Conservation (phyloP, 2,797 vertebrate genomes). For the Argya squamiceps region DNA sequence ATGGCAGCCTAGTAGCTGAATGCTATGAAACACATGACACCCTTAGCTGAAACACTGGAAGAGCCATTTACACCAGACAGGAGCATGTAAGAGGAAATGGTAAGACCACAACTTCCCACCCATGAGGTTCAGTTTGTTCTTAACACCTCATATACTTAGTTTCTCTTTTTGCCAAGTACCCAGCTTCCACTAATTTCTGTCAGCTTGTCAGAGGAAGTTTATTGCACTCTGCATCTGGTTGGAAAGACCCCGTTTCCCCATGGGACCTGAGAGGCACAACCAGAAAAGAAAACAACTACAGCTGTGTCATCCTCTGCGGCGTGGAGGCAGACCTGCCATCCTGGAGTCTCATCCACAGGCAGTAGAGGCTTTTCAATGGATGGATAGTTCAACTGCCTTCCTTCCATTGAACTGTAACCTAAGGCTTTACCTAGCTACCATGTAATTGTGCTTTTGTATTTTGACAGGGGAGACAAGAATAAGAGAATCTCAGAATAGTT, state of each 20-base stretch:
- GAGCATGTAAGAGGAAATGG: neutral
- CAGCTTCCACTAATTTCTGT: neutral
- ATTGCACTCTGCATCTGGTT: neutral
- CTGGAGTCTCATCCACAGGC: neutral
- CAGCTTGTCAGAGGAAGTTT: neutral
- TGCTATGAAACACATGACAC: neutral
- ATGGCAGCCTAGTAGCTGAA: neutral
- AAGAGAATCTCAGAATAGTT: neutral
- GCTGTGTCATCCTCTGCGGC: neutral
- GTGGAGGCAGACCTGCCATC: neutral
- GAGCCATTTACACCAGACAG: neutral
- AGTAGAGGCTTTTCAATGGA: neutral
- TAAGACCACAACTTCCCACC: constrained; percentile 44
- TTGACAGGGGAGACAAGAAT: neutral
- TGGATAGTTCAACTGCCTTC: neutral
- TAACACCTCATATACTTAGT: neutral
- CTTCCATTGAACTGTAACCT: neutral
- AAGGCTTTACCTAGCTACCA: neutral
- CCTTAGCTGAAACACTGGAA: neutral
- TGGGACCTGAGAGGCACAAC: neutral
- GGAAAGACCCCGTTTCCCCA: neutral
- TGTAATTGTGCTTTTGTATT: neutral
- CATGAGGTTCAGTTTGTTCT: neutral
- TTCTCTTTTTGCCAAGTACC: neutral
- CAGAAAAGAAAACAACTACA: neutral